Evolutionary conservation across 2,797 vertebrate species (phyloP).

Genomic region (Lutra lutra): DNA sequence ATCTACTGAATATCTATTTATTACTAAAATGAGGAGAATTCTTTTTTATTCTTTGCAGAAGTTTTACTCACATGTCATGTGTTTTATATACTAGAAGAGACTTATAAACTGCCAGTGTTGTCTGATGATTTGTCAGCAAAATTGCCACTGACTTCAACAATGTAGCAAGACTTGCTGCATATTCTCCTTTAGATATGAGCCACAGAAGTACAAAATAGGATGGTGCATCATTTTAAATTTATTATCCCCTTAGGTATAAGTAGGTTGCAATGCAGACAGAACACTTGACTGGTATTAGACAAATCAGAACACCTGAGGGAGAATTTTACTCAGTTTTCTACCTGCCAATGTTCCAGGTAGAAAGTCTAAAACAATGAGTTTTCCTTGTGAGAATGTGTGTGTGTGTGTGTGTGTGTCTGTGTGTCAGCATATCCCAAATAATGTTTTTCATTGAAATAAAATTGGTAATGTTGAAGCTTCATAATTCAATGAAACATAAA

Average conservation of each 20-base stretch:
- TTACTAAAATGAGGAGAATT: background rate
- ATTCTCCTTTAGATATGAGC: conserved; percentile 43
- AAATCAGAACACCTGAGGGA: background rate
- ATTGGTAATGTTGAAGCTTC: background rate
- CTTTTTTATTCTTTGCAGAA: conserved; percentile 42
- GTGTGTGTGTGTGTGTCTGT: background rate
- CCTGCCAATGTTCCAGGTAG: background rate
- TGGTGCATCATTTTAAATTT: conserved; percentile 47
- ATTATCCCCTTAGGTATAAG: conserved; percentile 25
- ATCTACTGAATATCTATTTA: background rate
- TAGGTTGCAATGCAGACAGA: conserved; percentile 13
- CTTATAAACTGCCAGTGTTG: background rate
- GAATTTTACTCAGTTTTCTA: background rate
- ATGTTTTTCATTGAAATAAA: conserved; percentile 22
- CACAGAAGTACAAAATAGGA: conserved; percentile 31
- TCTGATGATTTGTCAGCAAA: conserved; percentile 59
- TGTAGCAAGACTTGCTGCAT: conserved; percentile 17
- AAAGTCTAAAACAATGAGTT: background rate
- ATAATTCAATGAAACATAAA: conserved; percentile 19
- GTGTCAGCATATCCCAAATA: background rate
- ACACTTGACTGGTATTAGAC: background rate
- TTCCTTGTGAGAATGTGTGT: background rate
- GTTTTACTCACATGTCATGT: background rate
- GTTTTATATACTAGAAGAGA: conserved; percentile 39
- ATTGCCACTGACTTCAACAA: conserved; percentile 22